These are phyloP conservation scores for Promerops cafer DNA, from an alignment of 2,113 vertebrate genomes.

Conservation along the genomic window DNA sequence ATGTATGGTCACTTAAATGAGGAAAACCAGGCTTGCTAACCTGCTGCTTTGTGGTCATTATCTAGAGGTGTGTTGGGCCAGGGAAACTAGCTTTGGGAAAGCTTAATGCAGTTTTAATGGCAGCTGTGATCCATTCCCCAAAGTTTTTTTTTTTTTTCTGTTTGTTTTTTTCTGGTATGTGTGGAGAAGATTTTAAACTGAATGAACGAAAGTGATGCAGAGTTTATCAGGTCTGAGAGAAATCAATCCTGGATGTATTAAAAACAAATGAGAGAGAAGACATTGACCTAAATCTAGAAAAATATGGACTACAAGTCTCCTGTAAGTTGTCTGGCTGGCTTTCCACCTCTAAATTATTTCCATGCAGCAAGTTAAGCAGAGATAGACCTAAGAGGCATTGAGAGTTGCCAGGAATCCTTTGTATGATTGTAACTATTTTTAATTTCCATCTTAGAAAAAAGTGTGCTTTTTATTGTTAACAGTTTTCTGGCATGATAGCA, in stretches of 20 bases:
- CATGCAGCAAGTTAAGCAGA: not conserved
- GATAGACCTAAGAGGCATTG: not conserved
- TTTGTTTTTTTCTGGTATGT: not conserved
- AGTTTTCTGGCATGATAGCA: not conserved
- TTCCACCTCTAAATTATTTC: not conserved
- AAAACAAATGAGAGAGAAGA: not conserved
- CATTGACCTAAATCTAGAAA: slow-evolving; percentile 6
- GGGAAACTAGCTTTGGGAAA: slow-evolving; percentile 1
- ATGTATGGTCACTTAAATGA: not conserved
- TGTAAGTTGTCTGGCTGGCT: not conserved
- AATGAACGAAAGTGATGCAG: not conserved
- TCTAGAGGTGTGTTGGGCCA: not conserved
- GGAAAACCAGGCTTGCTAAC: not conserved
- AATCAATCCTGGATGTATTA: slow-evolving; percentile 1
- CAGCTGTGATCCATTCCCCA: not conserved
- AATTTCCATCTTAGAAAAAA: not conserved
- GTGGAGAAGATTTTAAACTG: not conserved
- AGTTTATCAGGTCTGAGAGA: not conserved
- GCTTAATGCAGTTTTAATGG: not conserved
- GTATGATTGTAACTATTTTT: slow-evolving; percentile 3
- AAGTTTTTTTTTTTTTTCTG: not conserved
- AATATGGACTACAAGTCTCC: not conserved
- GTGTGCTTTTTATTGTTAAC: not conserved
- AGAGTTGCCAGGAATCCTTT: not conserved
- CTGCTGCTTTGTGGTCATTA: not conserved